Conservation (phyloP, 2,888 invertebrate genomes). For the Campoletis raptor region DNA sequence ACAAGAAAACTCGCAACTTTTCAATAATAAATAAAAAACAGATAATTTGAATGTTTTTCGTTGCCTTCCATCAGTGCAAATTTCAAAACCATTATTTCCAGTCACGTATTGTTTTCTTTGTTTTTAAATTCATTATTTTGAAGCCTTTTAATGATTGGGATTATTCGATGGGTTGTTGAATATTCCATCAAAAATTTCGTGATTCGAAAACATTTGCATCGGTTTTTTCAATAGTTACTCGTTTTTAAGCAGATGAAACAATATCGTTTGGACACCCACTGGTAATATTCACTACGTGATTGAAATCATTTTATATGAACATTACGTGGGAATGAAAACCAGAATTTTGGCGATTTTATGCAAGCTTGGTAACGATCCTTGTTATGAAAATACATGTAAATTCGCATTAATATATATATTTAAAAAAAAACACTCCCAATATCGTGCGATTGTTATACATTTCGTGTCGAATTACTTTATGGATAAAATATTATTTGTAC, state of each 20-base stretch:
- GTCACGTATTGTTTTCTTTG: background rate
- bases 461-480: constrained; percentile 8
- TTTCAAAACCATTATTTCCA: background rate
- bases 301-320: background rate
- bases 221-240: background rate
- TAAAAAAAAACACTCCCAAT: background rate
- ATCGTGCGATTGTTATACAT: background rate
- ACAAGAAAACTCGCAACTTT: too few species aligned
- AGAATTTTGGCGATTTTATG: background rate
- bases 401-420: background rate
- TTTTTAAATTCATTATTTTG: background rate
- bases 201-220: background rate
- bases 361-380: background rate
- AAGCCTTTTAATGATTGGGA: background rate
- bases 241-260: background rate
- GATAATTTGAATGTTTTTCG: background rate
- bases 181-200: background rate
- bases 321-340: background rate
- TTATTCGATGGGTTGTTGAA: background rate
- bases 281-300: background rate
- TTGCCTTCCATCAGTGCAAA: background rate
- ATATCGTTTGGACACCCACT: background rate
- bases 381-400: constrained; percentile 13
- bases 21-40: too few species aligned
- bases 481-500: background rate